Conservation (phyloP, 2,888 invertebrate genomes). For the Koerneria pararmatus region DNA sequence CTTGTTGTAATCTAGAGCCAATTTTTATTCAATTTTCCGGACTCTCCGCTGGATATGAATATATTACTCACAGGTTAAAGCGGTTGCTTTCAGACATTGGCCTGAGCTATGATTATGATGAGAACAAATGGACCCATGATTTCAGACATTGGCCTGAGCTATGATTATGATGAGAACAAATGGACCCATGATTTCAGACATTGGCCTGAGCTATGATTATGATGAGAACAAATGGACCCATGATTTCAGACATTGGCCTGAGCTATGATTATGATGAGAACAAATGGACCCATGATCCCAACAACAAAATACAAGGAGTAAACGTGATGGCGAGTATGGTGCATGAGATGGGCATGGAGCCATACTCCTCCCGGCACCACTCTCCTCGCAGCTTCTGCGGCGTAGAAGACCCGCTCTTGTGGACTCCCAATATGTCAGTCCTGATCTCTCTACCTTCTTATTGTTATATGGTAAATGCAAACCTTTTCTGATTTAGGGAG, state of each 20-base stretch:
- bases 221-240: background rate
- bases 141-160: background rate
- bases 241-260: constrained; percentile 17
- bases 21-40: background rate
- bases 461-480: too few species aligned
- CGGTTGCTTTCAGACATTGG: background rate
- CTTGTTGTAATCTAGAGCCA: too few species aligned
- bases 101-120: background rate
- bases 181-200: background rate
- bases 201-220: background rate
- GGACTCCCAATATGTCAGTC: too few species aligned
- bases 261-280: constrained; percentile 21
- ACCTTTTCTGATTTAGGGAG: too few species aligned
- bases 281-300: background rate
- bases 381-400: constrained; percentile 14
- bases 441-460: too few species aligned
- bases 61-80: background rate
- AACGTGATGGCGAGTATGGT: constrained; percentile 13
- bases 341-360: background rate
- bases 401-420: constrained; percentile 19
- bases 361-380: background rate
- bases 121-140: background rate
- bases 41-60: background rate
- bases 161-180: background rate
- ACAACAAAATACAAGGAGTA: constrained; percentile 4